Conservation (phyloP, 2,888 invertebrate genomes). For the Microctonus aethiopoides region DNA sequence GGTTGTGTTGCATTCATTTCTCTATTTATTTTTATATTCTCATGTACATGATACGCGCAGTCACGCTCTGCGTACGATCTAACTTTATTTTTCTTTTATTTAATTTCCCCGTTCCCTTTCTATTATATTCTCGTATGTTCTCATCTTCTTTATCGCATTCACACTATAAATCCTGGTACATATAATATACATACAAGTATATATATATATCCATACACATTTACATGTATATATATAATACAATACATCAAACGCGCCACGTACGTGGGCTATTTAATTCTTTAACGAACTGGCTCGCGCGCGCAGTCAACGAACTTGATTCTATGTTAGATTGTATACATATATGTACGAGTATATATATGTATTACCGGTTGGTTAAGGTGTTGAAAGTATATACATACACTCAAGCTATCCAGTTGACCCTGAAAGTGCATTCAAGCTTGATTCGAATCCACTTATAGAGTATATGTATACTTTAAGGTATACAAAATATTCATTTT, state of each 20-base stretch:
- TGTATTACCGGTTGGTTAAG: neutral
- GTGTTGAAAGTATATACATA: neutral
- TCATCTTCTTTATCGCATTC: slow-evolving; percentile 2
- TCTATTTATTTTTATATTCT: neutral
- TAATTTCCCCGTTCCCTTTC: slow-evolving; percentile 15
- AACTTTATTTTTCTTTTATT: slow-evolving; percentile 38
- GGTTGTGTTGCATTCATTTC: neutral
- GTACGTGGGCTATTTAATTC: neutral
- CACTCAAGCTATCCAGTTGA: neutral
- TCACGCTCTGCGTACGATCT: slow-evolving; percentile 53
- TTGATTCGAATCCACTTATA: neutral
- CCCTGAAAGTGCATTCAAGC: slow-evolving; percentile 13
- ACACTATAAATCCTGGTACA: slow-evolving; percentile 12
- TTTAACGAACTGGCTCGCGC: neutral
- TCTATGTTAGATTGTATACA: too few relatives aligned
- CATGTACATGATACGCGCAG: slow-evolving; percentile 40
- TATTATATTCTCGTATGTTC: slow-evolving; percentile 30
- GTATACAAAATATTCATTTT: neutral
- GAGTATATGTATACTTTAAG: neutral
- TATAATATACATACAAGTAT: slow-evolving; percentile 21
- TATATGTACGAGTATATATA: slow-evolving; percentile 12
- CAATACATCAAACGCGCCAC: neutral
- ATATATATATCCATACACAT: neutral
- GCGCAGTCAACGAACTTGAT: slow-evolving; percentile 61
- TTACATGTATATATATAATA: neutral